Base-by-base conservation (phyloP, 2,113 vertebrate species). In the Daphoenositta chrysoptera region DNA sequence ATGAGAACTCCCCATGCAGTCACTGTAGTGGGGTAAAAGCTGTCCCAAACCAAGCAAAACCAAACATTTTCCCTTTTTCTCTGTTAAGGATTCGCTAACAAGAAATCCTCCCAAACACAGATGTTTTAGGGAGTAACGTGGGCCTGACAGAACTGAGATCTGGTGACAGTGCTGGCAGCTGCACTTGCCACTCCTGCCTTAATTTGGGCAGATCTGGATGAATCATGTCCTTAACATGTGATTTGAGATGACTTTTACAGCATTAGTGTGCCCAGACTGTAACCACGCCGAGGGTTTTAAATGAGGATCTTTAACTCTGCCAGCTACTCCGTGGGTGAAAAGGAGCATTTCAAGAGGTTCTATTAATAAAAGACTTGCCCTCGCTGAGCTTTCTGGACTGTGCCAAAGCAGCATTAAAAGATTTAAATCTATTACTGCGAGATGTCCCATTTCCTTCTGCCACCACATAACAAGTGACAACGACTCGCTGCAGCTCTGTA, bases 351-450 rank as follows among this genome's bases (percentile, higher is more conserved):
- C 90, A 63, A 56, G 83, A 73, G 37, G 35, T 72, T 83, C 93
- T 83, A 63, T 94, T 96, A 96, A 93, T 93, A 93, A 79, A 66
- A 92, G 82, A 10, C 82, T 70, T 96, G 94, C 51, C 92, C 94
- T 95, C 3, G 0, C 75, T 81, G 82, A 83, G 79, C 92, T 75
- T 65, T 37, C 68, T 35, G 79, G 45, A 17, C 56, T 4, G n/a
- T 73, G 96, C 92, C 93, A 92, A 93, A 86, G 96, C 33, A 66
- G 94, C 92, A 95, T 96, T 96, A 97, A 90, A 92, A 95, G 95
- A 95, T 94, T 96, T 96, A 91, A 87, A 87, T 95, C 94, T 95
- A 60, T 96, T 96, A 94, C 64, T 93, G 78, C 2, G 42, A 44
- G 71, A 70, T 90, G 96, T 75, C 88, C 79, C 86, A 15, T 86